A percentile compares a stretch with the other conserved stretches of the same genome.
Conservation (phyloP, 2,113 vertebrate species). For the Gopherus flavomarginatus region DNA sequence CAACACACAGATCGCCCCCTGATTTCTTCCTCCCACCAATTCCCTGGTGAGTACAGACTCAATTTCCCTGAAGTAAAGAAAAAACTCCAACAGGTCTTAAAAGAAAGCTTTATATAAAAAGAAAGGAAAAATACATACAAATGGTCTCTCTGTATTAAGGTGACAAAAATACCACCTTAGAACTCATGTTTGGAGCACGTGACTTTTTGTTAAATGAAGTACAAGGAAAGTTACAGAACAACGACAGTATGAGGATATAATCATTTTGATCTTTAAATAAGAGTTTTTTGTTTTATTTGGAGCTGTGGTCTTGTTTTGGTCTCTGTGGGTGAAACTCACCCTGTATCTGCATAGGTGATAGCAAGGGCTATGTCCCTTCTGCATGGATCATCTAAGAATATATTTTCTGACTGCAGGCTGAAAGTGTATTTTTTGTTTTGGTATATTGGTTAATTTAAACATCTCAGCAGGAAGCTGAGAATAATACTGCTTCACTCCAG, state of each 20-base stretch:
- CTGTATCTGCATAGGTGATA: background rate
- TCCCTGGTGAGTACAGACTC: too few relatives aligned
- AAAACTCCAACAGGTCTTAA: too few relatives aligned
- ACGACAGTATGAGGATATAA: background rate
- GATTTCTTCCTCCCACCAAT: too few relatives aligned
- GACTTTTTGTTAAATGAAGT: background rate
- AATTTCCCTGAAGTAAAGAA: too few relatives aligned
- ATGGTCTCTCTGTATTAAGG: too few relatives aligned
- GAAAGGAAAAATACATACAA: too few relatives aligned
- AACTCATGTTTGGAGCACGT: background rate
- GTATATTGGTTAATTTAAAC: slow-evolving; percentile 40
- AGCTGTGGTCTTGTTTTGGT: background rate
- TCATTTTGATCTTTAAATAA: background rate
- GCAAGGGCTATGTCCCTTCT: background rate
- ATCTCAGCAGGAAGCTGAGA: slow-evolving; percentile 7
- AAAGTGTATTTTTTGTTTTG: slow-evolving; percentile 28
- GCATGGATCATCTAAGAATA: slow-evolving; percentile 4
- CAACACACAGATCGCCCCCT: too few relatives aligned
- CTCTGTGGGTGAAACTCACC: background rate
- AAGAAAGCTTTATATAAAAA: too few relatives aligned
- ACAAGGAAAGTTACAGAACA: background rate
- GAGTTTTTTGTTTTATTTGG: background rate
- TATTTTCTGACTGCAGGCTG: background rate
- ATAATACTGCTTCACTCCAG: slow-evolving; percentile 31
- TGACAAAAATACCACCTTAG: too few relatives aligned